Percentiles rank a stretch among this genome's conserved stretches.
These are phyloP conservation scores for Boleophthalmus pectinirostris DNA, from an alignment of 2,113 vertebrate genomes.

Conservation along the genomic window DNA sequence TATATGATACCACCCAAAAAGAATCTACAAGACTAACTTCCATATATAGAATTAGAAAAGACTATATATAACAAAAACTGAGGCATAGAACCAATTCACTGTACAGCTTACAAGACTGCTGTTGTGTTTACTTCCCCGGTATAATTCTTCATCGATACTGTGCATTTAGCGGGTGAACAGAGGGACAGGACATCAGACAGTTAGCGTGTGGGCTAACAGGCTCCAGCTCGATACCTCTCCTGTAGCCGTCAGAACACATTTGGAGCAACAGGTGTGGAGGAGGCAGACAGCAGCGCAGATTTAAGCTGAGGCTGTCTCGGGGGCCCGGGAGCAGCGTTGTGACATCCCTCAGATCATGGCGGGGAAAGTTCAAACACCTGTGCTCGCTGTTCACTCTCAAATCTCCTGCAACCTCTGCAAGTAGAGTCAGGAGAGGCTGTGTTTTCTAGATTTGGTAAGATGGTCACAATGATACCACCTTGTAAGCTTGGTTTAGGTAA, in stretches of 20 bases:
- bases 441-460: background rate
- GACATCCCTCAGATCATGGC: slow-evolving; percentile 6
- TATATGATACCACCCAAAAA: too few relatives aligned
- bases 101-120: background rate
- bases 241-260: slow-evolving; percentile 8
- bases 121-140: background rate
- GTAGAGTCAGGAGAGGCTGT: background rate
- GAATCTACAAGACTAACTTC: background rate
- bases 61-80: too few relatives aligned
- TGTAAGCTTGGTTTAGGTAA: slow-evolving; percentile 5
- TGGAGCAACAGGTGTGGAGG: slow-evolving; percentile 6
- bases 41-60: background rate
- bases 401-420: background rate
- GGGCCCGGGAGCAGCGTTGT: background rate
- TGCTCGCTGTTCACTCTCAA: background rate
- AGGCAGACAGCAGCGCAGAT: background rate
- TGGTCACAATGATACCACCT: slow-evolving; percentile 1
- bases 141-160: background rate
- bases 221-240: background rate
- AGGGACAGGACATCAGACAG: background rate
- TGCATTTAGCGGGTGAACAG: background rate
- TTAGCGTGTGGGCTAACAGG: background rate
- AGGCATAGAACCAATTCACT: background rate
- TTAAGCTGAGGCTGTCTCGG: background rate
- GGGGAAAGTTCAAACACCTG: slow-evolving; percentile 10